A percentile compares a stretch with the other conserved stretches of the same genome.
Conservation (phyloP, 1,140 invertebrate genomes). For the Spodoptera litura region DNA sequence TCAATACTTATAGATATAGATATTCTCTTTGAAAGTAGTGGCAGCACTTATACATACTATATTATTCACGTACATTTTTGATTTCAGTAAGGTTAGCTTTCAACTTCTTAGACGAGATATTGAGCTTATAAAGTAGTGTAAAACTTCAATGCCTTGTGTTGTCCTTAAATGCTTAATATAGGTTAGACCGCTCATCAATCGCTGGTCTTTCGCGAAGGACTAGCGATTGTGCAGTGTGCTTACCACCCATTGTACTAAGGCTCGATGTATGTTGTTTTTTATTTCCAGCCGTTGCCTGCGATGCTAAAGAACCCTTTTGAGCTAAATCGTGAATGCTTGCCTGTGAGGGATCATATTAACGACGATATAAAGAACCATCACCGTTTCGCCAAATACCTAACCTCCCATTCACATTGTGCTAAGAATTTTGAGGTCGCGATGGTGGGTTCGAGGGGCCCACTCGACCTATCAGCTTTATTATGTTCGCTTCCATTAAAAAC, state of each 20-base stretch:
- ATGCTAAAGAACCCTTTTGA: slow-evolving; percentile 86
- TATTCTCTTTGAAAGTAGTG: slow-evolving; percentile 50
- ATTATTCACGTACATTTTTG: slow-evolving; percentile 51
- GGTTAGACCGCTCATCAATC: slow-evolving; percentile 68
- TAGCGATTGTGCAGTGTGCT: slow-evolving; percentile 72
- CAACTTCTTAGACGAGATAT: slow-evolving; percentile 44
- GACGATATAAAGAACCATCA: slow-evolving; percentile 83
- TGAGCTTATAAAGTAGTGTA: slow-evolving; percentile 41
- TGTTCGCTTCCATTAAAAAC: slow-evolving; percentile 80
- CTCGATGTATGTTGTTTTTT: slow-evolving; percentile 86
- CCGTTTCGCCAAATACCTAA: slow-evolving; percentile 82
- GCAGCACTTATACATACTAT: slow-evolving; percentile 51
- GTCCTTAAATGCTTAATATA: slow-evolving; percentile 79
- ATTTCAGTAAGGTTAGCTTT: slow-evolving; percentile 54
- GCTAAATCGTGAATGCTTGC: slow-evolving; percentile 86
- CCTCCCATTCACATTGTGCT: slow-evolving; percentile 83
- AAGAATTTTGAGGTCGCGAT: slow-evolving; percentile 72
- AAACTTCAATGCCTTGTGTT: slow-evolving; percentile 60
- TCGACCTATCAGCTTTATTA: slow-evolving; percentile 68
- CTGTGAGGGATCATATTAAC: slow-evolving; percentile 86
- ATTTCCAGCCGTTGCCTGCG: slow-evolving; percentile 86
- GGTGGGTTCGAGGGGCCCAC: slow-evolving; percentile 51
- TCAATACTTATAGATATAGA: slow-evolving; percentile 4
- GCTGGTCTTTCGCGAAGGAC: slow-evolving; percentile 65
- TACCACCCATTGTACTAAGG: slow-evolving; percentile 81